These are phyloP conservation scores for Chelonus formosanus DNA, from an alignment of 2,888 invertebrate genomes.

Conservation along the genomic window DNA sequence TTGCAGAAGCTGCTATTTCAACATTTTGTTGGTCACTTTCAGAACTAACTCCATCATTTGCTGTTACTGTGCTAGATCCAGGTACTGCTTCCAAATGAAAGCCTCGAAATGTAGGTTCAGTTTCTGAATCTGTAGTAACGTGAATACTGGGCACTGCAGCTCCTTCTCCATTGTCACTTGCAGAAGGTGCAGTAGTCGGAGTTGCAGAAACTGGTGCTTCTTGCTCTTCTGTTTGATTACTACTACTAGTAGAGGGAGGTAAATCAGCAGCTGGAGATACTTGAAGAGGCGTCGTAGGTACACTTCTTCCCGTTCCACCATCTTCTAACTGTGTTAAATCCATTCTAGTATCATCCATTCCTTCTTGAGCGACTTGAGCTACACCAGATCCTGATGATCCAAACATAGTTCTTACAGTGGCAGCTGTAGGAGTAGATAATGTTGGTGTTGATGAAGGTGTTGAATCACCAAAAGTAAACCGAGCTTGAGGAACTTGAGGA, in stretches of 20 bases:
- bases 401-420: conserved; percentile 52
- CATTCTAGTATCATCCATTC: conserved; percentile 80
- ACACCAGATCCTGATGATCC: conserved; percentile 55
- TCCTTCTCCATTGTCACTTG: conserved; percentile 51
- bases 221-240: conserved; percentile 53
- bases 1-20: conserved; percentile 49
- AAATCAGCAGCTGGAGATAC: conserved; percentile 68
- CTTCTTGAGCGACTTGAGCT: conserved; percentile 69
- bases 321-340: conserved; percentile 74
- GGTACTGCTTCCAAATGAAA: conserved; percentile 50
- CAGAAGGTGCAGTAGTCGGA: conserved; percentile 47
- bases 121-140: conserved; percentile 51
- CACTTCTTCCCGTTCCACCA: conserved; percentile 72
- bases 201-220: conserved; percentile 52
- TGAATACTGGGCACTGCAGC: conserved; percentile 51
- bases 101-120: conserved; percentile 16
- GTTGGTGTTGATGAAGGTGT: conserved; percentile 57
- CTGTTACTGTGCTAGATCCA: conserved; percentile 53
- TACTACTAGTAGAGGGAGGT: conserved; percentile 55
- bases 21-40: conserved; percentile 71
- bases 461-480: conserved; percentile 74
- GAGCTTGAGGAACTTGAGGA: conserved; percentile 76
- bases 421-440: conserved; percentile 45
- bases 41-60: conserved; percentile 67
- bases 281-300: conserved; percentile 74